A percentile compares a stretch with the other conserved stretches of the same genome.
These are phyloP conservation scores for Stomatorhinus walkeri DNA, from an alignment of 2,797 vertebrate genomes.

Conservation along the genomic window DNA sequence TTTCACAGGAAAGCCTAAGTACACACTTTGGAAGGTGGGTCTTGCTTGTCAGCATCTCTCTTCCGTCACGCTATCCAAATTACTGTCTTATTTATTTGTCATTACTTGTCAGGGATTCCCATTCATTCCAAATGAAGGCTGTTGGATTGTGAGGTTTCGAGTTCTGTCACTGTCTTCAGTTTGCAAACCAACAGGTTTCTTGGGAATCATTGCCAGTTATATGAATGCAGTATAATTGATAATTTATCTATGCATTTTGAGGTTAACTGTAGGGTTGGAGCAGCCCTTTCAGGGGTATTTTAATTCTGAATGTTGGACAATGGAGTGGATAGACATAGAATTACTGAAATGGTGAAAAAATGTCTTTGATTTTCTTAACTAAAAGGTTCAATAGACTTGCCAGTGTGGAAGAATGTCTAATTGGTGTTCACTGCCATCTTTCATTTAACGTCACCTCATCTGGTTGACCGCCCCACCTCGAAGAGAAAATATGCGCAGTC, in stretches of 20 bases:
- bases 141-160: conserved; percentile 30
- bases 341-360: conserved; percentile 15
- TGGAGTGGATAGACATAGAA: conserved; percentile 33
- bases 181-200: conserved; percentile 55
- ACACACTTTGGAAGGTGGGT: conserved; percentile 48
- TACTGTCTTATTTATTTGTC: conserved; percentile 52
- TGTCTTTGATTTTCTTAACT: background rate
- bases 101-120: conserved; percentile 36
- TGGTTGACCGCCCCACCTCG: background rate
- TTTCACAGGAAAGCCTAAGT: conserved; percentile 19
- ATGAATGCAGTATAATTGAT: conserved; percentile 79
- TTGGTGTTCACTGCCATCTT: conserved; percentile 17
- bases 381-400: conserved; percentile 27
- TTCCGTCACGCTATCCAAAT: conserved; percentile 15
- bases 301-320: conserved; percentile 39
- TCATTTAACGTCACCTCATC: background rate
- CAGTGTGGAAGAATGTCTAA: conserved; percentile 24
- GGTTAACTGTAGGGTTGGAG: conserved; percentile 60
- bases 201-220: conserved; percentile 63
- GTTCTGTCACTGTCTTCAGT: conserved; percentile 54
- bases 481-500: background rate
- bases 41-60: conserved; percentile 57
- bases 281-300: conserved; percentile 46
- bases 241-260: conserved; percentile 91
- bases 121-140: conserved; percentile 14